These are phyloP conservation scores for Wiebesia pumilae DNA, from an alignment of 1,140 invertebrate genomes.

Conservation along the genomic window DNA sequence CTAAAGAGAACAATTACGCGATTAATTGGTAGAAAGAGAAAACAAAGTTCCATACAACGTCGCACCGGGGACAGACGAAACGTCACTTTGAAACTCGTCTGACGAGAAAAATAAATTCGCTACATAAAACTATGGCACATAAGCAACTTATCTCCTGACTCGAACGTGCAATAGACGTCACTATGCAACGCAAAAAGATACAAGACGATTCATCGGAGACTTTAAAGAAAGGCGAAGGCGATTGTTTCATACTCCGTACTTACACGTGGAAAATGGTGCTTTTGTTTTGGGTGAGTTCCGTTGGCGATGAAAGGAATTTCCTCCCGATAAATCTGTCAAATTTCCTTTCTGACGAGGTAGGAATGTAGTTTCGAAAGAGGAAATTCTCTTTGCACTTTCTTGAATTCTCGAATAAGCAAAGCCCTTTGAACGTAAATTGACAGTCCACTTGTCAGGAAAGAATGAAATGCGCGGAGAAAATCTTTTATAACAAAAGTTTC, in stretches of 20 bases:
- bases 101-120: background rate
- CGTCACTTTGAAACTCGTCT: background rate
- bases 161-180: background rate
- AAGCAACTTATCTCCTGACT: background rate
- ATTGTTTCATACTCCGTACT: background rate
- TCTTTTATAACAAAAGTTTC: background rate
- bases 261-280: background rate
- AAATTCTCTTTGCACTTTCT: background rate
- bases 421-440: background rate
- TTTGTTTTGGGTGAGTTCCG: background rate
- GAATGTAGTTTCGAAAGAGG: background rate
- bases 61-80: background rate
- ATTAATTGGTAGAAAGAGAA: background rate
- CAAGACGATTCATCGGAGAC: background rate
- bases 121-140: background rate
- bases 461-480: background rate
- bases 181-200: background rate
- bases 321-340: background rate
- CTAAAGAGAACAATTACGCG: background rate
- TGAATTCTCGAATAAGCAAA: background rate
- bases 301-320: background rate
- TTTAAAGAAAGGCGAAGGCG: background rate
- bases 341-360: background rate
- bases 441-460: background rate
- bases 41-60: background rate